phyloP scores from a whole-genome alignment of 2,113 vertebrate genomes.

The Tachysurus fulvidraco region DNA sequence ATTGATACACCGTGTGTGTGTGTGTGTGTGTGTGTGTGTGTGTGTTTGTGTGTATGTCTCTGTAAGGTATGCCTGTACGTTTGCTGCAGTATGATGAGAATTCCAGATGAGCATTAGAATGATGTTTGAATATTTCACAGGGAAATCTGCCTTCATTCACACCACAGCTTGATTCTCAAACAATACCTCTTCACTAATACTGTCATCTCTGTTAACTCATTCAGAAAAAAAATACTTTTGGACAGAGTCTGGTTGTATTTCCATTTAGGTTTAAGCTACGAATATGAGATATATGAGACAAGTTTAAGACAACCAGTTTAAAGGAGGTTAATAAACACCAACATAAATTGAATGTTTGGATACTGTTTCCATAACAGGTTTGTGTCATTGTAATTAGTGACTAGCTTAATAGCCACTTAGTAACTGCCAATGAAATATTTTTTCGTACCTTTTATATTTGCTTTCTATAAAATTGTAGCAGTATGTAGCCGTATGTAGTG shows the following conservation, averaged over 20 bases:
- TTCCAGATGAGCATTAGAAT: conserved; percentile 26
- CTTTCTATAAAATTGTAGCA: neutral
- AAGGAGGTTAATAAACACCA: neutral
- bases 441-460: neutral
- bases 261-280: neutral
- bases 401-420: too few relatives aligned
- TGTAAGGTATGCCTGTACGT: neutral
- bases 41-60: neutral
- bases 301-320: neutral
- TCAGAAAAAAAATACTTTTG: neutral
- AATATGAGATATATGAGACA: neutral
- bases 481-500: neutral
- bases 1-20: neutral
- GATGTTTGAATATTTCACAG: conserved; percentile 9
- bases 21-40: neutral
- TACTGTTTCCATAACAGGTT: conserved; percentile 8
- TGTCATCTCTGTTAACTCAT: neutral
- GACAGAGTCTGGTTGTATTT: neutral
- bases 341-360: neutral
- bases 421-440: neutral
- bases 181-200: neutral
- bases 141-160: neutral
- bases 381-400: neutral
- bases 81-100: neutral
- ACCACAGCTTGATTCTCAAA: conserved; percentile 3